These are phyloP conservation scores for Gymnocheta viridis DNA, from an alignment of 2,888 invertebrate species.

Conservation along the genomic window DNA sequence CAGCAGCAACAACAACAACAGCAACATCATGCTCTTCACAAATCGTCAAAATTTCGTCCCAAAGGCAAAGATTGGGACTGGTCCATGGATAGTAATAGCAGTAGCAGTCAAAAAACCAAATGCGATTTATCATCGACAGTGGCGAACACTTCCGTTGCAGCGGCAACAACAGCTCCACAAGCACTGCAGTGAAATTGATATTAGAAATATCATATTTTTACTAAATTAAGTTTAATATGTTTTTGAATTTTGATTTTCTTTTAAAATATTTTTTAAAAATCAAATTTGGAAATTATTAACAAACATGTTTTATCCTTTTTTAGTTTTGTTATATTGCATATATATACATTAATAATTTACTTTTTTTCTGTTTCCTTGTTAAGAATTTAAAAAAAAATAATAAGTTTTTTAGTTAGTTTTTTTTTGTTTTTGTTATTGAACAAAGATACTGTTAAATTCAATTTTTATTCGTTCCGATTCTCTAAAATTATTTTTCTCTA, in stretches of 20 bases:
- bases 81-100: conserved; percentile 81
- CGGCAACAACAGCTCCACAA: conserved; percentile 7
- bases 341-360: conserved; percentile 12
- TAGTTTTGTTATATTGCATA: conserved; percentile 39
- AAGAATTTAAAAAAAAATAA: conserved; percentile 42
- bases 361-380: conserved; percentile 54
- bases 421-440: conserved; percentile 48
- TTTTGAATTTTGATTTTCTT: conserved; percentile 9
- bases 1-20: conserved; percentile 59
- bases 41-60: conserved; percentile 86
- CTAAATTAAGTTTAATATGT: conserved; percentile 49
- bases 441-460: conserved; percentile 53
- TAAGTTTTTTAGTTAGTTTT: too few species aligned
- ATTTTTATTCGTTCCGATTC: conserved; percentile 34
- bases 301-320: conserved; percentile 10
- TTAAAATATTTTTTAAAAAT: conserved; percentile 1
- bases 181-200: conserved; percentile 39
- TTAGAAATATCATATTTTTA: conserved; percentile 7
- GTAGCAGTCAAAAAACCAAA: conserved; percentile 69
- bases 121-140: conserved; percentile 29
- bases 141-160: not conserved
- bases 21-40: conserved; percentile 81
- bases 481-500: conserved; percentile 26
- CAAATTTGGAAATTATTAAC: conserved; percentile 21
- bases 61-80: conserved; percentile 90